Base-by-base conservation (phyloP, 1,140 invertebrate genomes). In the Diorhabda carinulata region DNA sequence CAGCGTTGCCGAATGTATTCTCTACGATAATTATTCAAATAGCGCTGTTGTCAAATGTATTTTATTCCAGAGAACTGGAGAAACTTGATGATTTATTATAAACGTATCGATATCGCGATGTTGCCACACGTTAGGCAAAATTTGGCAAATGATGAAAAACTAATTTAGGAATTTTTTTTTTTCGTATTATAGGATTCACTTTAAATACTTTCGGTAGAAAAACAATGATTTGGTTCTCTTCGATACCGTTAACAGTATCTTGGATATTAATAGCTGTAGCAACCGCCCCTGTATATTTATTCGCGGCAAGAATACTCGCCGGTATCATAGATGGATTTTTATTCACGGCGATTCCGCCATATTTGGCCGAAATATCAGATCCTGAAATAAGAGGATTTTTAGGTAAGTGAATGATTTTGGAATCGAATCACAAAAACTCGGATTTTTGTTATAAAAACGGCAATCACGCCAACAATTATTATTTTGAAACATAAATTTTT, bases 281-380 rank as follows among this genome's bases (percentile, higher is more conserved):
- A 4, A 78, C 78, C 57, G 83, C 83, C 4, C 81, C 86, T 0
- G 67, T 76, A 0, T 83, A 82, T 44, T 81, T 89, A n/a, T 89
- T 88, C 74, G 74, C 84, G 5, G 78, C 72, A 6, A 61, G 85
- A 71, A 72, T 85, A 4, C 81, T 87, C 64, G 81, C 85, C 3
- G 90, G 90, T 57, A 80, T 92, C 3, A 86, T 88, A 2, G 86
- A 92, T 68, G 88, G 89, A 6, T 87, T 88, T 52, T 83, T 87
- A 3, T 89, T 88, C 68, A 86, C 87, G 6, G 83, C 84, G 5
- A 86, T 87, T 9, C 87, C 88, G 0, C 86, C 90, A 77, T 90
- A 88, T 75, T 79, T 91, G 43, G 85, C 87, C 61, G 88, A 91
- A 82, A 85, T 92, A 47, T 84, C 90, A 45, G 86, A 89, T 59